Base-by-base conservation (phyloP, 2,888 invertebrate species). In the Xestia rhomboidea region DNA sequence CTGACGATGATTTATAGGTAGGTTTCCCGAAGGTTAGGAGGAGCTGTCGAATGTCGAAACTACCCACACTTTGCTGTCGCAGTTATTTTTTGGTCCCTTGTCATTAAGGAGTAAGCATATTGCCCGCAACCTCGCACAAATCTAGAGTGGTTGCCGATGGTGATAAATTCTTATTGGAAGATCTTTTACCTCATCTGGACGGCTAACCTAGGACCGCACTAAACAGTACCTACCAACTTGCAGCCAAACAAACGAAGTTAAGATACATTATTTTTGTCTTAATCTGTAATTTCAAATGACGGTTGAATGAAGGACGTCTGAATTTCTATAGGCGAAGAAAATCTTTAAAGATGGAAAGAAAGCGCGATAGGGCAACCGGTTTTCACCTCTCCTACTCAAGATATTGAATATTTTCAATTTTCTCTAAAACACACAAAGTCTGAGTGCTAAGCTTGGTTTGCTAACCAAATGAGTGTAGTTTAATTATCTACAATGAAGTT, bases 311-410 rank as follows among this genome's bases (percentile, higher is more conserved):
- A 77, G 78, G 77, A 66, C 63, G 57, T 74, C 63, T 66, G 34
- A 68, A 72, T 83, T 78, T 75, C 74, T 66, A 51, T 54, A 38
- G n/a, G 51, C 68, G 41, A 76, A n/a, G 83, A 83, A 79, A 75
- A 75, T 79, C 62, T 79, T 54, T 66, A 79, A 77, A 73, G 34
- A 69, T 73, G 57, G 46, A 41, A 41, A 68, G 74, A 83, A 82
- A 75, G 44, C 79, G 74, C 68, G n/a, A 73, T 57, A 77, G 49
- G 67, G 68, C 79, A 51, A 83, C 82, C 79, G 79, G 76, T 83
- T 79, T 83, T 67, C 63, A 62, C 54, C 73, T 73, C 46, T 73
- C 46, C 41, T 13, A 49, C 41, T 38, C 30, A 18, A 13, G 41
- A n/a, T 30, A 49, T 49, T 78, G 27, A 71, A 74, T 69, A 75